Percentiles rank a stretch among this genome's conserved stretches.
phyloP scores from a whole-genome alignment of 2,113 vertebrate species.

The Phasianus colchicus region DNA sequence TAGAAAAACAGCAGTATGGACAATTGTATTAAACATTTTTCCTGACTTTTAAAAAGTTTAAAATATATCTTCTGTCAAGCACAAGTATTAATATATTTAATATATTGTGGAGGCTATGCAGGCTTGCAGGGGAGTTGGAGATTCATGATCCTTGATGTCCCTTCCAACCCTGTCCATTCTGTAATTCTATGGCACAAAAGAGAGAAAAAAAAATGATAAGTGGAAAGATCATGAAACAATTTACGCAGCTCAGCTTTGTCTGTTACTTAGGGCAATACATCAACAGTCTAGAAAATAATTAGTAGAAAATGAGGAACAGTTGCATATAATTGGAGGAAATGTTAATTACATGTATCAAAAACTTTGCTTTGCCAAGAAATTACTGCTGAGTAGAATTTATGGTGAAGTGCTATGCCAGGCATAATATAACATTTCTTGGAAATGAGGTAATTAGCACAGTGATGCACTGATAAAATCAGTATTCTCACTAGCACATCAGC shows the following conservation, averaged over 20 bases:
- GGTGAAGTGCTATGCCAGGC: not conserved
- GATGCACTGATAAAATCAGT: conserved; percentile 18
- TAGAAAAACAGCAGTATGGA: not conserved
- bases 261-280: not conserved
- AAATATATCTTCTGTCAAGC: not conserved
- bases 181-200: not conserved
- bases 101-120: not conserved
- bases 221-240: not conserved
- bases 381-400: not conserved
- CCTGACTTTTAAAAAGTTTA: not conserved
- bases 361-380: conserved; percentile 5
- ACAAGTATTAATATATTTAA: not conserved
- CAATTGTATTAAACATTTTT: not conserved
- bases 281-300: conserved; percentile 15
- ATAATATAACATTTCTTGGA: conserved; percentile 45
- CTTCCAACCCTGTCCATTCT: no score
- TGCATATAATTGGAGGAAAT: conserved; percentile 54
- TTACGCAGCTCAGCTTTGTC: not conserved
- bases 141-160: no score
- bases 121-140: no score
- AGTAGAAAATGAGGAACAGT: conserved; percentile 40
- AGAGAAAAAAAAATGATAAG: not conserved
- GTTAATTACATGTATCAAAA: conserved; percentile 27
- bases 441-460: conserved; percentile 34
- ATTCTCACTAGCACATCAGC: not conserved